phyloP scores from a whole-genome alignment of 2,797 vertebrate species.

The Melanogrammus aeglefinus region DNA sequence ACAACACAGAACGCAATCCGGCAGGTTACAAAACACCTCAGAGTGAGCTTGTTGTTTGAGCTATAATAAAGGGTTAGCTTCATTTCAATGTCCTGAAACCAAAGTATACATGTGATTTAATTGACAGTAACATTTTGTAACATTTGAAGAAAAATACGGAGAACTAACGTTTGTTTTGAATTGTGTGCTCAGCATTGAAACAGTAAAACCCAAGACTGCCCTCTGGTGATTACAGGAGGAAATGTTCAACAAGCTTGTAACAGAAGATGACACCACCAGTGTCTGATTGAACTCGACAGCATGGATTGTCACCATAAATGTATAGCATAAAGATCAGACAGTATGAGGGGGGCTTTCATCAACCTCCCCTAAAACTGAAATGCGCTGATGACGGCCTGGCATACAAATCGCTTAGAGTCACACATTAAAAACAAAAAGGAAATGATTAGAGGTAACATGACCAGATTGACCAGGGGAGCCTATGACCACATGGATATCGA shows the following conservation, averaged over 20 bases:
- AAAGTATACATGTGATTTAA: not conserved
- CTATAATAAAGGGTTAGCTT: not conserved
- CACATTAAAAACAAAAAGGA: not conserved
- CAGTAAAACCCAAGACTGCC: slow-evolving; percentile 39
- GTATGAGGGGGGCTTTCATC: not conserved
- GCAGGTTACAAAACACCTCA: not conserved
- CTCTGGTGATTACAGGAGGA: slow-evolving; percentile 52
- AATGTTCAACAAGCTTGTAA: not conserved
- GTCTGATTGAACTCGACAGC: slow-evolving; percentile 20
- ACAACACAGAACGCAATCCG: not conserved
- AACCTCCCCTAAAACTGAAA: slow-evolving; percentile 3
- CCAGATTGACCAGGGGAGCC: too few relatives aligned
- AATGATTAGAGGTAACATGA: not conserved
- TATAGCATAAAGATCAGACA: not conserved
- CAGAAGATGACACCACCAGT: not conserved
- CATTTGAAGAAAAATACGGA: not conserved
- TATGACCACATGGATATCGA: not conserved
- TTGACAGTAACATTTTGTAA: not conserved
- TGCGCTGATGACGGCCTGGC: not conserved
- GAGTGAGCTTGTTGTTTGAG: not conserved
- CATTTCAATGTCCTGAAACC: not conserved
- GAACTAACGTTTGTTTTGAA: not conserved
- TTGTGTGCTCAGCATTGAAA: slow-evolving; percentile 5
- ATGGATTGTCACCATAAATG: slow-evolving; percentile 31
- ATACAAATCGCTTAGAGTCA: slow-evolving; percentile 2